phyloP scores from a whole-genome alignment of 2,888 invertebrate genomes.

The Stenodema calcarata region DNA sequence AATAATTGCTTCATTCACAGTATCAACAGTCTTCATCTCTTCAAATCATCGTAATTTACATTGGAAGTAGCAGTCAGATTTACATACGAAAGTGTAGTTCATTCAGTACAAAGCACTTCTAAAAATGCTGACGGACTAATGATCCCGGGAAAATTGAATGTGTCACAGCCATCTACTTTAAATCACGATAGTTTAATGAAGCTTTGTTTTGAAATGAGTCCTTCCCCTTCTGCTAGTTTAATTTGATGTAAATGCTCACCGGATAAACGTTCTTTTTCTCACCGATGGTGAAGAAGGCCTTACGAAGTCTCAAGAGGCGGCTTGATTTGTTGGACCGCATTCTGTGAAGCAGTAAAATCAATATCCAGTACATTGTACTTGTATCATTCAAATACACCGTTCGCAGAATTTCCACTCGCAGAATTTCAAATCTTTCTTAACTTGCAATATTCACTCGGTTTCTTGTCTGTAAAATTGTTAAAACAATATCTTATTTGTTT shows the following conservation, averaged over 20 bases:
- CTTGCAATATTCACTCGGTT: too few relatives aligned
- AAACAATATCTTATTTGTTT: too few relatives aligned
- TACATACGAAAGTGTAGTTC: constrained; percentile 18
- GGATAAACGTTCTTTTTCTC: neutral
- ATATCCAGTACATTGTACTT: too few relatives aligned
- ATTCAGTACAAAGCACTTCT: neutral
- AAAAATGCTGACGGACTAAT: constrained; percentile 7
- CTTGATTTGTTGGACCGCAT: too few relatives aligned
- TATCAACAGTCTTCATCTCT: neutral
- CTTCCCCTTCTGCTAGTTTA: neutral
- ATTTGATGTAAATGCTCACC: neutral
- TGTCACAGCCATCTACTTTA: constrained; percentile 12
- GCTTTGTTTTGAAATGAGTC: constrained; percentile 34
- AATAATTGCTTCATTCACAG: constrained; percentile 19
- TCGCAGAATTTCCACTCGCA: too few relatives aligned
- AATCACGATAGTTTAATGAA: constrained; percentile 25
- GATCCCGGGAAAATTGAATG: neutral
- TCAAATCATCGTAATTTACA: constrained; percentile 26
- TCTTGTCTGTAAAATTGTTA: too few relatives aligned
- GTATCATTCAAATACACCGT: too few relatives aligned
- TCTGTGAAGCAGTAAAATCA: too few relatives aligned
- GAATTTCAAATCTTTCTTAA: too few relatives aligned
- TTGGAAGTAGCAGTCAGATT: constrained; percentile 12
- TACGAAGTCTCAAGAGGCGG: too few relatives aligned
- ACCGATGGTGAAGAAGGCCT: too few relatives aligned